Percentiles rank a stretch among this genome's conserved stretches.
Evolutionary conservation across 2,113 vertebrate species (phyloP).

Genomic region (Bos javanicus): DNA sequence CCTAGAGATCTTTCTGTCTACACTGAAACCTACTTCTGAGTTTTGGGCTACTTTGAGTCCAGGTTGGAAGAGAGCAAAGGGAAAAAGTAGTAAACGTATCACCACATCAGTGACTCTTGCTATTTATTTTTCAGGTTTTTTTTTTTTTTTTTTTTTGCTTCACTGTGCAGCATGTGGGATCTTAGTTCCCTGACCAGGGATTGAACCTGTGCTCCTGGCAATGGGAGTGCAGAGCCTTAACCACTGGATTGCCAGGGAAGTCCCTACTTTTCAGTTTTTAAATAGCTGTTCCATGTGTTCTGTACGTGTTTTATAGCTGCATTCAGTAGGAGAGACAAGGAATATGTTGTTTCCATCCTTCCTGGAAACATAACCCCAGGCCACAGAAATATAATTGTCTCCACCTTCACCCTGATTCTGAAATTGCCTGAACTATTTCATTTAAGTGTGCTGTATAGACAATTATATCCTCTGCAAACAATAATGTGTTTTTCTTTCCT

Average conservation of each 20-base stretch:
- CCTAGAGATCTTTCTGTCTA: background rate
- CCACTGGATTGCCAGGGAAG: background rate
- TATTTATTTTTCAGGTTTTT: background rate
- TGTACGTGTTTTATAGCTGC: background rate
- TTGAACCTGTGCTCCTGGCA: background rate
- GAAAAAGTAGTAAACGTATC: background rate
- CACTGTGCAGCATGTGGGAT: background rate
- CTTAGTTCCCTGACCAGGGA: background rate
- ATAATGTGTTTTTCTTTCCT: background rate
- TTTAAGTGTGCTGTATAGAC: background rate
- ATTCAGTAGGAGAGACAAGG: background rate
- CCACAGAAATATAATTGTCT: background rate
- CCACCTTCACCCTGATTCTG: background rate
- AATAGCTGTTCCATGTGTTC: background rate
- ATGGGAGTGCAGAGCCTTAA: background rate
- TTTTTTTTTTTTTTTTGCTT: background rate
- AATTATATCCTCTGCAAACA: background rate
- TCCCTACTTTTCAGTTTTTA: background rate
- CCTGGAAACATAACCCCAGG: background rate
- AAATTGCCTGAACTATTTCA: background rate
- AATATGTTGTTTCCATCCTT: background rate
- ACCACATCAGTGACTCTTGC: background rate
- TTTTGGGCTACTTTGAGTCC: background rate
- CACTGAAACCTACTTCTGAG: background rate
- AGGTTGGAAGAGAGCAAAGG: background rate